Base-by-base conservation (phyloP, 92 coral and sea anemone species). In the Siderastrea siderea region DNA sequence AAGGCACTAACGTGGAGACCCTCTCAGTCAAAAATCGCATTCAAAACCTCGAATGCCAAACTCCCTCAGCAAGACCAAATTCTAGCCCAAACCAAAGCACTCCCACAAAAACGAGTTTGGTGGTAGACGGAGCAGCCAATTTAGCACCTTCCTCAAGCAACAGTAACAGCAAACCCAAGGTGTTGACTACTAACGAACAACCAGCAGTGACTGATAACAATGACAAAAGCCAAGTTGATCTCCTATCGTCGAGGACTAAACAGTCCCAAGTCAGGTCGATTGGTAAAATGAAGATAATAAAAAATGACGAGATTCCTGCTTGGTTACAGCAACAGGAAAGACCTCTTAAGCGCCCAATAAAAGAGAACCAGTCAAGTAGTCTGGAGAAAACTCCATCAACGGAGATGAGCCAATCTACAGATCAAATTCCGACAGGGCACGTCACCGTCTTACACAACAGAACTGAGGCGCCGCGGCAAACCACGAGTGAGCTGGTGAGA, bases 211-310 rank as follows among this genome's bases (percentile, higher is more conserved):
- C n/a, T 2, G 72, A 43, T 38, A 9, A 12, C 49, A 71, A 3
- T 49, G 38, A 48, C 17, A 60, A 61, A 26, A 60, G n/a, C 80
- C 79, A 52, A 38, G 52, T 8, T 45, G 51, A 19, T 14, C 43
- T 38, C 47, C 69, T 59, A 10, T 62, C 87, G 10, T 48, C 16
- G 13, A 50, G 45, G 47, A 59, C n/a, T 47, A 65, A 81, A 51
- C 75, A 55, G 53, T 51, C 85, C 6, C 62, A 61, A 12, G 74
- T 64, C 64, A 48, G 72, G 52, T 48, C 87, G 6, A 63, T 84
- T 19, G 87, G 87, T 15, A 84, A 84, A 84, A 54, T 84, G 80
- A 84, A 66, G n/a, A 61, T 73, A 54, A 44, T 84, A 2, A 84
- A 74, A 49, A 50, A 73, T 59, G 70, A 53, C 45, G 71, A 74